Evolutionary conservation across 2,888 invertebrate species (phyloP).

Genomic region (Scaptodrosophila latifasciaeformis): DNA sequence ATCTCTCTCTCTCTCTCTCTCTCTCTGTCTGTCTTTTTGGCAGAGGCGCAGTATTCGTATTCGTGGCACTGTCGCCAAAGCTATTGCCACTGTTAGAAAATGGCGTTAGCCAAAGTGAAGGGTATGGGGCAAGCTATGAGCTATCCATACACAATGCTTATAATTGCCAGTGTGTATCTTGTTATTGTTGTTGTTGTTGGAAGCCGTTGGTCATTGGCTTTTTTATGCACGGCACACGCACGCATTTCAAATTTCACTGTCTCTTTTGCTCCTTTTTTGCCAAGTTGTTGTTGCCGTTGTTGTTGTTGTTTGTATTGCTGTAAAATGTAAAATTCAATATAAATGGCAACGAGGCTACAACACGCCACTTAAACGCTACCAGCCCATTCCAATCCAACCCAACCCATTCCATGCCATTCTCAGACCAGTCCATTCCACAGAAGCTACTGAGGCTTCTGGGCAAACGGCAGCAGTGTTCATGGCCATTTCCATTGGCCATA

Average conservation of each 20-base stretch:
- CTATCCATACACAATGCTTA: too few relatives aligned
- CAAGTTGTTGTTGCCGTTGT: not conserved
- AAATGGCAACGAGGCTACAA: constrained; percentile 55
- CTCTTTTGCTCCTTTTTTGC: not conserved
- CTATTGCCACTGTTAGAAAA: constrained; percentile 65
- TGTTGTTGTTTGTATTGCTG: constrained; percentile 22
- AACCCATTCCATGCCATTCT: too few relatives aligned
- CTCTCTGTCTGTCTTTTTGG: too few relatives aligned
- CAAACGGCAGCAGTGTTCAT: too few relatives aligned
- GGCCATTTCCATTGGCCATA: constrained; percentile 29
- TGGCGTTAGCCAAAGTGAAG: constrained; percentile 36
- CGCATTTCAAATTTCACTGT: not conserved
- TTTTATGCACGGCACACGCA: constrained; percentile 1
- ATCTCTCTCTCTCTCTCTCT: not conserved
- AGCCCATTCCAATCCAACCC: too few relatives aligned
- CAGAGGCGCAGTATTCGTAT: constrained; percentile 6
- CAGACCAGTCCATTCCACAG: too few relatives aligned
- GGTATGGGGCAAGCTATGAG: too few relatives aligned
- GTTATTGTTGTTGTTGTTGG: constrained; percentile 23
- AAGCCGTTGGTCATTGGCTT: constrained; percentile 8
- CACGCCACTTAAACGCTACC: constrained; percentile 31
- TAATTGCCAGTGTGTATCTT: constrained; percentile 53
- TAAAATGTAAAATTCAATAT: constrained; percentile 68
- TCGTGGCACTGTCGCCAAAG: constrained; percentile 63
- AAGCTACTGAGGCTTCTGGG: too few relatives aligned